These are phyloP conservation scores for Ispidina picta DNA, from an alignment of 2,797 vertebrate species.

Conservation along the genomic window DNA sequence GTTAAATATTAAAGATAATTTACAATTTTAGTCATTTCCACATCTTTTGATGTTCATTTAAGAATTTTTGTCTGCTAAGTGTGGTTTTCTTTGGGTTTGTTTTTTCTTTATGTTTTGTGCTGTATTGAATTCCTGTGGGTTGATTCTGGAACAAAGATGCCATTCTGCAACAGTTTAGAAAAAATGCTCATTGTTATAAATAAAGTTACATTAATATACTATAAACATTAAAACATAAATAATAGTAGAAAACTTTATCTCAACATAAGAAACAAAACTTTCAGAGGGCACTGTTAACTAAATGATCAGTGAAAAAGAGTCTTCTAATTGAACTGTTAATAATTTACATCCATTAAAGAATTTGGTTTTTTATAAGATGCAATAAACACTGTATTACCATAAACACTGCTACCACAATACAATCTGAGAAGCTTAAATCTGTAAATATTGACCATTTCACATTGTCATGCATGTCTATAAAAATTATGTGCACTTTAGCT, in stretches of 20 bases:
- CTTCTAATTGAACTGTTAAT: not conserved
- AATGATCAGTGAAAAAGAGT: not conserved
- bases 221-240: too few relatives aligned
- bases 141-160: not conserved
- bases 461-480: conserved; percentile 23
- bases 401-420: not conserved
- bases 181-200: not conserved
- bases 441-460: conserved; percentile 31
- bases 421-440: not conserved
- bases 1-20: not conserved
- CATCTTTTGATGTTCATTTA: not conserved
- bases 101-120: not conserved
- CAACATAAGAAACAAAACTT: not conserved
- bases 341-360: conserved; percentile 20
- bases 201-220: not conserved
- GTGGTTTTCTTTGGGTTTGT: not conserved
- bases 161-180: not conserved
- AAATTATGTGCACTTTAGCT: conserved; percentile 19
- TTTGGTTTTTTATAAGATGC: not conserved
- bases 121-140: not conserved
- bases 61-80: accelerated
- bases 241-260: not conserved
- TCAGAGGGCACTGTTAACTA: not conserved
- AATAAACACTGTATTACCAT: not conserved
- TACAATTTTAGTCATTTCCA: not conserved